Conservation (phyloP, 2,113 vertebrate species). For the Ellobius talpinus region DNA sequence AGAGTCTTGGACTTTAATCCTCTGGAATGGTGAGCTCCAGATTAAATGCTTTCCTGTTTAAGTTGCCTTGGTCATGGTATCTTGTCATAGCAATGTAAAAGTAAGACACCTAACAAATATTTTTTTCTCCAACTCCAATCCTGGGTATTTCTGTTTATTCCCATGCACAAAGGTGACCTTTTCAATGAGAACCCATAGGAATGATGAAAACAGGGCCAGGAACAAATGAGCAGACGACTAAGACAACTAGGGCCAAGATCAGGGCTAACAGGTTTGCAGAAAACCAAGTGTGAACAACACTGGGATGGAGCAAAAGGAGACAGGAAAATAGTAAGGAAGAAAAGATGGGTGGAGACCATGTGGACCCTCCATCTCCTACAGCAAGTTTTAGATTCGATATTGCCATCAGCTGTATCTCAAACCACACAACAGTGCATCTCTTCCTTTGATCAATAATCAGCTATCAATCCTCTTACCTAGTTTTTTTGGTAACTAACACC, state of each 20-base stretch:
- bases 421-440: neutral
- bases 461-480: neutral
- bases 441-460: neutral
- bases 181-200: neutral
- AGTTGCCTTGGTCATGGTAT: neutral
- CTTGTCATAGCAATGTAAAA: neutral
- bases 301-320: neutral
- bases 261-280: neutral
- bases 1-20: neutral
- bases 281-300: neutral
- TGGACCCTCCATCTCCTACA: neutral
- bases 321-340: neutral
- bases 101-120: neutral
- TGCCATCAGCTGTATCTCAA: neutral
- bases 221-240: neutral
- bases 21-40: neutral
- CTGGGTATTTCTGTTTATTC: neutral
- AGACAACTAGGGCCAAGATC: neutral
- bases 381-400: neutral
- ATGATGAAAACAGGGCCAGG: neutral
- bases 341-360: neutral
- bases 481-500: conserved; percentile 6
- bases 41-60: neutral
- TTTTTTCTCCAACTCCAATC: neutral
- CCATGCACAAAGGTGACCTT: neutral